These are phyloP conservation scores for Coenonympha arcania DNA, from an alignment of 2,888 invertebrate species.

Conservation along the genomic window DNA sequence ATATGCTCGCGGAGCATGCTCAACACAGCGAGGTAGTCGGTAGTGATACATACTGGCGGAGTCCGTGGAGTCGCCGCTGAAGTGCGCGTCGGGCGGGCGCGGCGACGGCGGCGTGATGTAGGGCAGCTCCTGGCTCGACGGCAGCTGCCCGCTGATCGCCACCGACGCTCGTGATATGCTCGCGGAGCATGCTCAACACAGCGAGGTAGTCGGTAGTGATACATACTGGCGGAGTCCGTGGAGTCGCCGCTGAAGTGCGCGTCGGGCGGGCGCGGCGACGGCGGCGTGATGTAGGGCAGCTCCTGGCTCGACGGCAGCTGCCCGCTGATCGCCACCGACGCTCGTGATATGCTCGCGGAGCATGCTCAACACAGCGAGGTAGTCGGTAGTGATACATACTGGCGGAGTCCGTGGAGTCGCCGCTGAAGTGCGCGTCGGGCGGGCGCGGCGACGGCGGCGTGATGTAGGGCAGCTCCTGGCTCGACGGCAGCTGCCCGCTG, in stretches of 20 bases:
- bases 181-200: too few species aligned
- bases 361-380: too few species aligned
- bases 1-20: too few species aligned
- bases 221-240: slow-evolving; percentile 87
- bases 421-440: too few species aligned
- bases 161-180: slow-evolving; percentile 90
- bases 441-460: too few species aligned
- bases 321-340: slow-evolving; percentile 92
- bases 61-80: slow-evolving; percentile 93
- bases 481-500: too few species aligned
- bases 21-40: too few species aligned
- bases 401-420: too few species aligned
- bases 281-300: slow-evolving; percentile 91
- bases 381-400: too few species aligned
- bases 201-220: too few species aligned
- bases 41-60: slow-evolving; percentile 83
- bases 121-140: slow-evolving; percentile 89
- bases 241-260: slow-evolving; percentile 92
- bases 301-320: slow-evolving; percentile 90
- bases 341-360: too few species aligned
- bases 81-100: slow-evolving; percentile 73
- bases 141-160: slow-evolving; percentile 87
- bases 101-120: slow-evolving; percentile 88
- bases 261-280: slow-evolving; percentile 62
- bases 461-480: too few species aligned